Base-by-base conservation (phyloP, 2,888 invertebrate genomes). In the Athalia rosae region DNA sequence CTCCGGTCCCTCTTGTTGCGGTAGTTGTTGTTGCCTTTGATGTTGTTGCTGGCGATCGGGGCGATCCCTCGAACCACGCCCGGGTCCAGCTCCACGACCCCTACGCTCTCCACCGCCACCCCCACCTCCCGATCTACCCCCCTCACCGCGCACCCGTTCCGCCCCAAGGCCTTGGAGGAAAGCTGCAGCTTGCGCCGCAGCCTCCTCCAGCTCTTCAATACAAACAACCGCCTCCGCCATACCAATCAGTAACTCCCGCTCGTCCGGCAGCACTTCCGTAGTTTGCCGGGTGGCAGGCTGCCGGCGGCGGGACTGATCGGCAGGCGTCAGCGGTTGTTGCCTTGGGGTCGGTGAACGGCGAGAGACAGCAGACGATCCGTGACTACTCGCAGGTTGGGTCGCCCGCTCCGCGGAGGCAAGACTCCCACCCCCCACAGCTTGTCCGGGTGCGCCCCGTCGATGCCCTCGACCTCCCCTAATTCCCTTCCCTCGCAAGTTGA, bases 201-300 rank as follows among this genome's bases (percentile, higher is more conserved):
- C 11, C n/a, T 48, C 48, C 48, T 67, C 69, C 48, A 67, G 69
- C 13, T 67, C 69, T 48, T 67, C 47, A 4, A 7, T 4, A 48
- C 28, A 11, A 15, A n/a, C 50, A 48, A 45, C 69, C 47, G 48
- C 69, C 47, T 67, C 69, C 43, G 48, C 69, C 50, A 47, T 67
- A 13, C 13, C 48, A 5, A 67, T 15, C 48, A 67, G 69, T 6
- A 67, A n/a, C n/a, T 67, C 69, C 69, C 50, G 43, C 69, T 28
- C 50, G n/a, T 28, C 47, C 69, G n/a, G 56, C 6, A 13, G 56
- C n/a, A 56, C 56, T 11, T 56, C 56, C 11, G 11, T 2, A 56
- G 11, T 13, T 5, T 13, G 56, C 56, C 13, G 56, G 4, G 11
- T 11, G 9, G 11, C 13, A 0, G 4, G 56, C 56, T 13, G n/a